phyloP scores from a whole-genome alignment of 1,140 invertebrate genomes.

The Drosophila bocqueti region DNA sequence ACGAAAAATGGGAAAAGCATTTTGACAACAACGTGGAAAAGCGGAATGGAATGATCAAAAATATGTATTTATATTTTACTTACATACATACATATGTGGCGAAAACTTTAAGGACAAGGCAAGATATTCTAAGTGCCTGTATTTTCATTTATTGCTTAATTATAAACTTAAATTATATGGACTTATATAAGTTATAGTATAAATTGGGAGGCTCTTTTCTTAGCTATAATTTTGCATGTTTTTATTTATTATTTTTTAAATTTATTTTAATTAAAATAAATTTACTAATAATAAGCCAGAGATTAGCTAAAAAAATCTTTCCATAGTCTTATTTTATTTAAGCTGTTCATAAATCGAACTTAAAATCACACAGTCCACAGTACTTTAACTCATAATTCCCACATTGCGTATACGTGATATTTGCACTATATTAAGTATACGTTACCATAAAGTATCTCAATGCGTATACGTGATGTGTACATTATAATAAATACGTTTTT shows the following conservation, averaged over 20 bases:
- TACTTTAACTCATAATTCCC: not conserved
- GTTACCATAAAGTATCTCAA: not conserved
- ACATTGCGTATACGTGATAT: not conserved
- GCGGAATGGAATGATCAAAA: not conserved
- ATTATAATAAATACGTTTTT: not conserved
- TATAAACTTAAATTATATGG: not conserved
- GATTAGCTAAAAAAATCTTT: too few species aligned
- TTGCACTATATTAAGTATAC: not conserved
- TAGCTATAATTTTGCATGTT: too few species aligned
- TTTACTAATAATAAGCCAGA: too few species aligned
- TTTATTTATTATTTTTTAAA: too few species aligned
- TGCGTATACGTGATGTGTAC: not conserved
- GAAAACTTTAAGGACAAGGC: not conserved
- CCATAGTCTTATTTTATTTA: not conserved
- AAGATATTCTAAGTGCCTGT: not conserved
- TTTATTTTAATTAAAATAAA: too few species aligned
- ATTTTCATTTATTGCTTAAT: not conserved
- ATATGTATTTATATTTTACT: not conserved
- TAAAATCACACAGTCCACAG: not conserved
- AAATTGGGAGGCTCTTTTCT: not conserved
- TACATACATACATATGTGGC: not conserved
- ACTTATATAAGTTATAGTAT: not conserved
- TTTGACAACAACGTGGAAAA: slow-evolving; percentile 23
- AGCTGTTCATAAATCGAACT: not conserved
- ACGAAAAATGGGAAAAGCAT: slow-evolving; percentile 9